Evolutionary conservation across 1,140 invertebrate genomes (phyloP).

Genomic region (Bathynomus jamesi): DNA sequence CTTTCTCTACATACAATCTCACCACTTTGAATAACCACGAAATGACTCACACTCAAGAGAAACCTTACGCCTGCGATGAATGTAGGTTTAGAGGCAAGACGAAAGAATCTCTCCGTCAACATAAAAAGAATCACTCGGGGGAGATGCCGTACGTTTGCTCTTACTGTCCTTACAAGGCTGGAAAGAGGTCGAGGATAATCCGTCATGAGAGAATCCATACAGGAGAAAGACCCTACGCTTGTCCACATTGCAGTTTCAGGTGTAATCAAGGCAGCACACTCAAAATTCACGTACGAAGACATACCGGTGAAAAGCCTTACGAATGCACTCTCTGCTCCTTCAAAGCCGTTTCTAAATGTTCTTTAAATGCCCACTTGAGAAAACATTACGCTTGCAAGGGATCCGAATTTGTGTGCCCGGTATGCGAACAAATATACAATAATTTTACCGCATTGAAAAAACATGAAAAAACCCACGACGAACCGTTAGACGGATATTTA

Average conservation of each 20-base stretch:
- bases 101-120: neutral
- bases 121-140: neutral
- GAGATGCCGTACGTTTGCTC: neutral
- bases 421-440: neutral
- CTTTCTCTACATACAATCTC: neutral
- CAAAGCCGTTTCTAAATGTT: neutral
- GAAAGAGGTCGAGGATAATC: neutral
- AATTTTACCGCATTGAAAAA: neutral
- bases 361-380: neutral
- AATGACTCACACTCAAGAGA: neutral
- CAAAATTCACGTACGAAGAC: slow-evolving; percentile 9
- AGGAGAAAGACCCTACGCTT: slow-evolving; percentile 61
- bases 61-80: neutral
- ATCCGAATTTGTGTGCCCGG: neutral
- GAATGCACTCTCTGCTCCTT: slow-evolving; percentile 6
- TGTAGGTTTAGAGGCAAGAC: neutral
- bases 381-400: neutral
- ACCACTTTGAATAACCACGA: neutral
- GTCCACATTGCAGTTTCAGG: slow-evolving; percentile 58
- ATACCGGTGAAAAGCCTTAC: slow-evolving; percentile 16
- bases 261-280: slow-evolving; percentile 49
- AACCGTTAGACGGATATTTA: neutral
- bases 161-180: neutral
- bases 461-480: neutral
- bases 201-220: slow-evolving; percentile 50